Evolutionary conservation across 2,888 invertebrate species (phyloP), one percentile per base, ranked within the genome.

Genomic region (Clitarchus hookeri): DNA sequence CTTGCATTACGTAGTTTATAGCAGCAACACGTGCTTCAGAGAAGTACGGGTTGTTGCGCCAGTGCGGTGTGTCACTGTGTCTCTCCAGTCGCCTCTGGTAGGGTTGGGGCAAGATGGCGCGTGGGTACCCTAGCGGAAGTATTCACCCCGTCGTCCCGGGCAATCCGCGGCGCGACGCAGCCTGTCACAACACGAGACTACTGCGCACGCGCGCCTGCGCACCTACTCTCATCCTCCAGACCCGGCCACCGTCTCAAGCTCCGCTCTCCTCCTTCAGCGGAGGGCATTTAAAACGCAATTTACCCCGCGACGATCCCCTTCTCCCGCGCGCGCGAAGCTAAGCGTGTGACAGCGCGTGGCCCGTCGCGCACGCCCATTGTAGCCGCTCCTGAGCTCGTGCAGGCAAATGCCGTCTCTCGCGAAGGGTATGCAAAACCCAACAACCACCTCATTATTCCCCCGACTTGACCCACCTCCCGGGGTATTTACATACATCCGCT

Each of bases 261-360:
- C 16, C 65, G 8, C 3, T 82, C 82, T 12, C 27, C 44, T 27
- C 82, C 78, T 27, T 82, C 82, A 16, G 19, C 27, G 44, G 65
- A 65, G 82, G 83, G 85, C 80, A 84, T 85, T 87, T 87, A 86
- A 86, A 87, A 86, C 82, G 86, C 82, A 84, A 87, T 87, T 85
- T 85, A 85, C 86, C 87, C 86, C 84, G 44, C 54, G 78, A n/a
- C 53, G n/a, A 19, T 23, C 8, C n/a, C n/a, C 65, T n/a, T 65
- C 0, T 23, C 23, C 0, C 65, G 48, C 65, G 65, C 65, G n/a
- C 48, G 48, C 8, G 48, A 48, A 16, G 48, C 48, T 16, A 48
- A 16, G 12, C 48, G 48, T 16, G 48, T 8, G 48, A 2, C 0
- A 2, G 48, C 48, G 48, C 48, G 48, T 36, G 48, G 48, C 16